Percentiles rank a stretch among this genome's conserved stretches.
Conservation (phyloP, 2,113 vertebrate genomes). For the Balaeniceps rex region DNA sequence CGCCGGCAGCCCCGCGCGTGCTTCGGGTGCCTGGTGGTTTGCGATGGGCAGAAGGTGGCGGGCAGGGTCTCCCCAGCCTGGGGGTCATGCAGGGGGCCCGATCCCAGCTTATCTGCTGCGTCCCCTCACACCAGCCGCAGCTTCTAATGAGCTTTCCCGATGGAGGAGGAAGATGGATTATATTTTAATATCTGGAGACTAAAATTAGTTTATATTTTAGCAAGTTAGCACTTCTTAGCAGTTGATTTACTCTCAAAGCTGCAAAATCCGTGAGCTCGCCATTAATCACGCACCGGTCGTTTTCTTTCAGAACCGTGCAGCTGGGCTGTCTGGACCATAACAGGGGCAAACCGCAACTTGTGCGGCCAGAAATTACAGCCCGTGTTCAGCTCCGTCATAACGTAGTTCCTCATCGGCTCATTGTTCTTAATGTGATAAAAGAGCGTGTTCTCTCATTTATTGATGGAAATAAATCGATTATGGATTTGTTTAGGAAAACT, state of each 20-base stretch:
- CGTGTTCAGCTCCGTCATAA: conserved; percentile 70
- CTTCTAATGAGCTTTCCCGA: conserved; percentile 86
- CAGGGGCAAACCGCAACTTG: conserved; percentile 76
- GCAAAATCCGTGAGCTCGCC: conserved; percentile 82
- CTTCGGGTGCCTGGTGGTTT: background rate
- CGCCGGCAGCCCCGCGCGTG: accelerated
- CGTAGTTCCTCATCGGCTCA: conserved; percentile 62
- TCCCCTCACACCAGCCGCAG: conserved; percentile 82
- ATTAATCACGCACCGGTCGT: conserved; percentile 71
- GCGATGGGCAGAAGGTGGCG: conserved; percentile 54
- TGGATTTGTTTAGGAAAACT: conserved; percentile 33
- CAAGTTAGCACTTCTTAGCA: conserved; percentile 86
- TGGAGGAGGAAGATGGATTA: conserved; percentile 88
- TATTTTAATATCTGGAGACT: conserved; percentile 90
- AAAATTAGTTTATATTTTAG: conserved; percentile 91
- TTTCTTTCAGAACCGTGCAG: conserved; percentile 64
- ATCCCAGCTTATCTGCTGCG: conserved; percentile 74
- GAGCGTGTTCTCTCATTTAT: background rate
- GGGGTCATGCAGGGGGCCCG: conserved; percentile 64
- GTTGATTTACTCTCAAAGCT: conserved; percentile 85
- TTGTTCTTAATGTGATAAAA: conserved; percentile 36
- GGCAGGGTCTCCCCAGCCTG: conserved; percentile 57
- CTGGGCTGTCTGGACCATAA: conserved; percentile 75
- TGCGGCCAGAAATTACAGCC: conserved; percentile 79
- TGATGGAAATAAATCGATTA: accelerated